Evolutionary conservation across 1,140 invertebrate genomes (phyloP).

Genomic region (Nixonia krombeini): DNA sequence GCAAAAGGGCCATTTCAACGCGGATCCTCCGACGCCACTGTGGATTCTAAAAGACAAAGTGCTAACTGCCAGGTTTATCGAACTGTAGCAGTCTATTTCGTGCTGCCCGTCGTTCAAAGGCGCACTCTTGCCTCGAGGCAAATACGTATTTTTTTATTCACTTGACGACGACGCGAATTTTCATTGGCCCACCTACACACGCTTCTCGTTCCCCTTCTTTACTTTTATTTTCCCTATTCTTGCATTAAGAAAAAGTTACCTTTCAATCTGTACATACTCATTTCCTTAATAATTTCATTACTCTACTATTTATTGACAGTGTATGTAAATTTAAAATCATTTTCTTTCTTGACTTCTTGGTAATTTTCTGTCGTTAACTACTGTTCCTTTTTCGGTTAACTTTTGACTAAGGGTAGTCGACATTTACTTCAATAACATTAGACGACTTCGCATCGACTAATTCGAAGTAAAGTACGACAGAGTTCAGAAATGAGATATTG

Average conservation of each 20-base stretch:
- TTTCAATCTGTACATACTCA: too few species aligned
- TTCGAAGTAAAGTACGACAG: constrained; percentile 46
- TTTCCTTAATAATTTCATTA: too few species aligned
- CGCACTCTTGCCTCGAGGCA: constrained; percentile 39
- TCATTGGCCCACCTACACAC: constrained; percentile 32
- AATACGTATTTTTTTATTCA: constrained; percentile 51
- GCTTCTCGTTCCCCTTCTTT: constrained; percentile 3
- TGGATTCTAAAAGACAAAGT: constrained; percentile 45
- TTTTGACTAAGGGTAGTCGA: too few species aligned
- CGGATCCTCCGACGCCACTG: constrained; percentile 37
- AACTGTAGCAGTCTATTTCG: constrained; percentile 36
- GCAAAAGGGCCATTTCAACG: constrained; percentile 45
- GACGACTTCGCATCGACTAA: constrained; percentile 51
- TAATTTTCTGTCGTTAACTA: too few species aligned
- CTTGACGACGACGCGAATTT: constrained; percentile 42
- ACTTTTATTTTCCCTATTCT: too few species aligned
- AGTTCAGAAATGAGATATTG: constrained; percentile 53
- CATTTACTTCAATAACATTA: constrained; percentile 35
- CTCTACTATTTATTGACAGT: too few species aligned
- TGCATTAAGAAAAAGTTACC: too few species aligned
- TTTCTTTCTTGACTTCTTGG: too few species aligned
- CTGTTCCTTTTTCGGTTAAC: too few species aligned
- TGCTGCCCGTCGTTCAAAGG: constrained; percentile 40
- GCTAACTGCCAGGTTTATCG: constrained; percentile 36
- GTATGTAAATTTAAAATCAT: too few species aligned